phyloP scores from a whole-genome alignment of 2,888 invertebrate genomes.

The Epinotia bilunana region DNA sequence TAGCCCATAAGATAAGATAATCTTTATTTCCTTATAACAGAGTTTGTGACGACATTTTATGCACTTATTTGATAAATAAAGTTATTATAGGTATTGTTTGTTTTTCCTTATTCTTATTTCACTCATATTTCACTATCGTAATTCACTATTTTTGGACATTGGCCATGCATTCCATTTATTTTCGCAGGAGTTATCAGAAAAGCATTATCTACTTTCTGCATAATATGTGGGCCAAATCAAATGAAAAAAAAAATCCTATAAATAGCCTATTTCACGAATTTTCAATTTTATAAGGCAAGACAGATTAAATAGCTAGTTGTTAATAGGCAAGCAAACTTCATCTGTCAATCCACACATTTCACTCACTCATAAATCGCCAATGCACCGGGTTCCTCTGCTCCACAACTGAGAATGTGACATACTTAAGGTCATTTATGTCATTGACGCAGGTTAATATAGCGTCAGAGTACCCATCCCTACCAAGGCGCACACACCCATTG shows the following conservation, averaged over 20 bases:
- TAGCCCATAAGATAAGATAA: background rate
- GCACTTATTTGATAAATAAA: no score
- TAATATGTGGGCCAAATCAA: no score
- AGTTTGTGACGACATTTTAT: no score
- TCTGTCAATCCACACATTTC: background rate
- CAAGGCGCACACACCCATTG: constrained; percentile 68
- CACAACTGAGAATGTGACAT: constrained; percentile 50
- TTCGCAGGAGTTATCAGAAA: background rate
- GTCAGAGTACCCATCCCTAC: constrained; percentile 66
- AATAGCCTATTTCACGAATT: no score
- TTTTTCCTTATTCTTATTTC: no score
- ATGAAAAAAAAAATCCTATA: no score
- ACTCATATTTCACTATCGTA: no score
- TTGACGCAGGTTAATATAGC: constrained; percentile 55
- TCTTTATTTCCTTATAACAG: no score
- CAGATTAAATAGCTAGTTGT: background rate
- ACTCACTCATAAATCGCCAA: constrained; percentile 46
- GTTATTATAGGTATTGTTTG: no score
- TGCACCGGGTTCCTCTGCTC: constrained; percentile 46
- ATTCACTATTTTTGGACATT: background rate
- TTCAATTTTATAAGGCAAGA: no score
- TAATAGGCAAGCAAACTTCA: background rate
- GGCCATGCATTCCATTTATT: background rate
- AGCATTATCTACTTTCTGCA: no score
- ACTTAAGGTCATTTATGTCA: constrained; percentile 53